Evolutionary conservation across 92 coral and sea anemone species (phyloP).

Genomic region (Heliopora coerulea): DNA sequence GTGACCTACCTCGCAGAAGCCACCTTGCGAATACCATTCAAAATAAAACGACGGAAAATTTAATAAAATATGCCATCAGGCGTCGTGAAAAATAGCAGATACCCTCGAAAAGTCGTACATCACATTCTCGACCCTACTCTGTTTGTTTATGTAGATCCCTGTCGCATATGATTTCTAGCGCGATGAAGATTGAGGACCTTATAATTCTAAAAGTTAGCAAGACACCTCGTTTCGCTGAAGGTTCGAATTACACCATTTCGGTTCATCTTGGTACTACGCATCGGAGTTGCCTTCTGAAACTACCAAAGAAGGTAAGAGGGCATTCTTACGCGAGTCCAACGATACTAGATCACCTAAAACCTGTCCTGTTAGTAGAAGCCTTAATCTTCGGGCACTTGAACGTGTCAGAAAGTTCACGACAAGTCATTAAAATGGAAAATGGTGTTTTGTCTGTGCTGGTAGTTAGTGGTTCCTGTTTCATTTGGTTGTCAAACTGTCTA

Average conservation of each 20-base stretch:
- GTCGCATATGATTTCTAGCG: too few species aligned
- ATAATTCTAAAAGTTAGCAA: too few species aligned
- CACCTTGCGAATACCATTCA: too few species aligned
- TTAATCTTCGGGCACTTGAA: conserved; percentile 24
- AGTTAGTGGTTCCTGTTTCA: neutral
- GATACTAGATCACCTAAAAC: neutral
- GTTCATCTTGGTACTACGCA: too few species aligned
- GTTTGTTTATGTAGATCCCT: conserved; percentile 1
- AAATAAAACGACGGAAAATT: too few species aligned
- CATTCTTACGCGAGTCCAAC: too few species aligned
- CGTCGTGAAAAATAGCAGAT: neutral
- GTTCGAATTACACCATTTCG: too few species aligned
- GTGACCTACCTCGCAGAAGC: too few species aligned
- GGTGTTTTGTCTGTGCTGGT: conserved; percentile 25
- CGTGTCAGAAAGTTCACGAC: conserved; percentile 8
- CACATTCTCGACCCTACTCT: neutral
- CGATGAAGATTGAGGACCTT: too few species aligned
- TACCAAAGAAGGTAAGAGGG: too few species aligned
- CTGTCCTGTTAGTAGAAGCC: neutral
- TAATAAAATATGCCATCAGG: neutral
- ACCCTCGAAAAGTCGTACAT: neutral
- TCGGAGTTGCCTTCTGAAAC: too few species aligned
- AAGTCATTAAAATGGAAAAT: conserved; percentile 19
- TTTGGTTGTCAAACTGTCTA: conserved; percentile 5
- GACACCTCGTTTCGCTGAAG: too few species aligned